These are phyloP conservation scores for Addax nasomaculatus DNA, from an alignment of 2,113 vertebrate species.

Conservation along the genomic window DNA sequence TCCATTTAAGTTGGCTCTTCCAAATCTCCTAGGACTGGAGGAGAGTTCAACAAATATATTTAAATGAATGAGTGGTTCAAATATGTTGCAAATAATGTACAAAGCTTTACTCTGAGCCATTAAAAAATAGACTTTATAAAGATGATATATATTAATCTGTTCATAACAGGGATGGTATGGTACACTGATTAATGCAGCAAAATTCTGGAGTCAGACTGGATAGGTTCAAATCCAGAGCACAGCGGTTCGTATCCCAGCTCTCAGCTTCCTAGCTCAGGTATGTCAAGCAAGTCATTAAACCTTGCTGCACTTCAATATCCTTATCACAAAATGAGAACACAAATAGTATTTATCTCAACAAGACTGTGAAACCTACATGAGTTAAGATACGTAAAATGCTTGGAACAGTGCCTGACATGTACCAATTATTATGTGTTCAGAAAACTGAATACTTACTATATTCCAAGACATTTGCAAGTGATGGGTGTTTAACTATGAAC, in stretches of 20 bases:
- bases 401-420: background rate
- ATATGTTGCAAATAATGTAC: background rate
- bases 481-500: background rate
- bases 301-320: background rate
- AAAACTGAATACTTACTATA: background rate
- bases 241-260: background rate
- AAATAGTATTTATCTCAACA: background rate
- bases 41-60: background rate
- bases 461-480: background rate
- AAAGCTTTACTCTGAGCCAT: background rate
- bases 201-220: background rate
- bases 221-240: background rate
- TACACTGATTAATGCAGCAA: background rate
- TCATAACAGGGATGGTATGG: background rate
- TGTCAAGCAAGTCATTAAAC: background rate
- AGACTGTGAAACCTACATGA: background rate
- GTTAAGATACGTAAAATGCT: background rate
- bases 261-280: background rate
- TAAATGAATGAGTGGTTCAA: background rate
- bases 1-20: background rate
- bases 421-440: background rate
- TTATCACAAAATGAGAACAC: background rate
- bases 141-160: background rate
- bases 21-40: background rate
- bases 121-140: background rate